Base-by-base conservation (phyloP, 2,888 invertebrate genomes). In the Aproaerema taeniolella region DNA sequence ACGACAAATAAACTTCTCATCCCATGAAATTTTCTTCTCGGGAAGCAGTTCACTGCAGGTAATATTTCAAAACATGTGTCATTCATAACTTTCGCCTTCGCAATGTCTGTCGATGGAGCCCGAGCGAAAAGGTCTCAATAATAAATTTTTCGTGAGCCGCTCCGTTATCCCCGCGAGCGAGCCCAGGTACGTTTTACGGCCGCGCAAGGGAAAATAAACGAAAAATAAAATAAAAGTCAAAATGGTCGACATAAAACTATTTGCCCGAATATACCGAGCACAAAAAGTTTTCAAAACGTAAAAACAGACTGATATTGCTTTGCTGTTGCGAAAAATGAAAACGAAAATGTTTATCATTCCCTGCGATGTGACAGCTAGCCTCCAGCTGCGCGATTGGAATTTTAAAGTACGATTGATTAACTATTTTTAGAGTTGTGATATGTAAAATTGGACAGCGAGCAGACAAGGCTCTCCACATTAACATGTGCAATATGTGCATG, bases 51-150 rank as follows among this genome's bases (percentile, higher is more conserved):
- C 74, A 76, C 69, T 82, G 78, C 79, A 80, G 82, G 85, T 81
- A 82, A 86, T 86, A 85, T 86, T 85, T 86, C 86, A 85, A 86
- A 86, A 86, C 85, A 86, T 83, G 81, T 85, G 85, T 86, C 85
- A 85, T 86, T 86, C 85, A 85, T 85, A 86, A 86, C 81, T 86
- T 86, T 82, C 75, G 70, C 83, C 72, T 81, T 81, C 79, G 85
- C 83, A 85, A 85, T 86, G 85, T 86, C 83, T 83, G 85, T 83
- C 86, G 83, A 85, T 83, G 79, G 81, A 77, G 74, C 73, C 64
- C 68, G 70, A 75, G 80, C 75, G 76, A 79, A 83, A 85, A 83
- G 86, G 85, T 83, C 83, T 78, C 80, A 79, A 83, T 85, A 85
- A 85, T 85, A 86, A 82, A 85, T 85, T 82, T 83, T 78, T 81